A percentile compares a stretch with the other conserved stretches of the same genome.
phyloP scores from a whole-genome alignment of 2,888 invertebrate species.

The Nemapogon koenigi region DNA sequence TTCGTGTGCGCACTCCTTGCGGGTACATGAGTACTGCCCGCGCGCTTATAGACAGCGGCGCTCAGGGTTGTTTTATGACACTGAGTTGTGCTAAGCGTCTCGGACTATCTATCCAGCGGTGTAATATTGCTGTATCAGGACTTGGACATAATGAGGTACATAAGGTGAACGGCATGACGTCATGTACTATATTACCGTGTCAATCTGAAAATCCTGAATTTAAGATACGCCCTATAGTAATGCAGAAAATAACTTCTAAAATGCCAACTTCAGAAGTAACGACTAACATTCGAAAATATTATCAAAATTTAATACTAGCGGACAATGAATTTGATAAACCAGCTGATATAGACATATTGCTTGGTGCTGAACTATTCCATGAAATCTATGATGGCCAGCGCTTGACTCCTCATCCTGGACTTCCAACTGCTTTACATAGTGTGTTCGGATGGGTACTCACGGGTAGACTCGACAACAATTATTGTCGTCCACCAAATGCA shows the following conservation, averaged over 20 bases:
- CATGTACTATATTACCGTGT: too few relatives aligned
- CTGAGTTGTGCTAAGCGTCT: conserved; percentile 7
- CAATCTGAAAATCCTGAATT: conserved; percentile 1
- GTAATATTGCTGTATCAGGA: conserved; percentile 3
- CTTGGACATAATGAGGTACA: too few relatives aligned
- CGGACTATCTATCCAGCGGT: conserved; percentile 7
- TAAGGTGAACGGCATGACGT: too few relatives aligned
- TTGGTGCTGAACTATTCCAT: conserved; percentile 1
- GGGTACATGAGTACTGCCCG: background rate
- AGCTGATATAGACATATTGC: background rate
- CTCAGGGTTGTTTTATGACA: conserved; percentile 11
- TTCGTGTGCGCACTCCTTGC: background rate
- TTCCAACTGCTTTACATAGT: conserved; percentile 10
- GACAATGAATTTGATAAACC: conserved; percentile 1
- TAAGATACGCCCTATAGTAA: background rate
- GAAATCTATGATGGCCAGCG: background rate
- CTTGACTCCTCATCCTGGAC: background rate
- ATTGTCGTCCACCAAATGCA: background rate
- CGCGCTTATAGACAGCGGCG: conserved; percentile 10
- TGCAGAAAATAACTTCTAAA: conserved; percentile 1
- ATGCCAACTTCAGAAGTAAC: background rate
- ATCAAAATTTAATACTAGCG: conserved; percentile 1
- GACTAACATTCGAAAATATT: background rate
- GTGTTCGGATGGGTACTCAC: conserved; percentile 12
- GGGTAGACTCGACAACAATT: conserved; percentile 1